Evolutionary conservation across 2,888 invertebrate species (phyloP).

Genomic region (Rhamnusium bicolor): DNA sequence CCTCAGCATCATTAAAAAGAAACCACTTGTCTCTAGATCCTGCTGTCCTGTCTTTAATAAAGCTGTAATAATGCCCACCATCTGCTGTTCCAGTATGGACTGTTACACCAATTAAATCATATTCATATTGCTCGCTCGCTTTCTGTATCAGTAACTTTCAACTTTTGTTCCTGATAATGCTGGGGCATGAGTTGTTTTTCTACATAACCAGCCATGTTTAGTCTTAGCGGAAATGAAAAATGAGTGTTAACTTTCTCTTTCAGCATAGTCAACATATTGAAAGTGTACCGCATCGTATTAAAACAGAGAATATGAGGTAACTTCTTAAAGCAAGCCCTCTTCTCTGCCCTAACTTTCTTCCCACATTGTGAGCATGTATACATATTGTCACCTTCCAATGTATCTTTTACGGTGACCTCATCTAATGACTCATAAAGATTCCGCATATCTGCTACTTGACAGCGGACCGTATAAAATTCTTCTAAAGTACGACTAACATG

Average conservation of each 20-base stretch:
- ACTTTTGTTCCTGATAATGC: conserved; percentile 84
- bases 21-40: conserved; percentile 90
- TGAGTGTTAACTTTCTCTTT: conserved; percentile 98
- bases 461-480: conserved; percentile 96
- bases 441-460: conserved; percentile 97
- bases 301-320: conserved; percentile 94
- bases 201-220: conserved; percentile 96
- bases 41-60: conserved; percentile 89
- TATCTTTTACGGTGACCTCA: conserved; percentile 98
- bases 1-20: conserved; percentile 93
- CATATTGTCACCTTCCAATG: conserved; percentile 97
- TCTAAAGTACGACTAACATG: conserved; percentile 95
- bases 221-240: conserved; percentile 93
- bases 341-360: conserved; percentile 95
- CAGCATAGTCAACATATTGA: conserved; percentile 97
- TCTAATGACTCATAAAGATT: conserved; percentile 95
- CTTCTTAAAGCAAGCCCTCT: conserved; percentile 88
- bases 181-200: conserved; percentile 94
- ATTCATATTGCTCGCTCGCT: conserved; percentile 84
- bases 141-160: conserved; percentile 70
- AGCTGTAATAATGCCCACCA: conserved; percentile 97
- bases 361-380: conserved; percentile 97
- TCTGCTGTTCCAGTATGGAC: conserved; percentile 99
- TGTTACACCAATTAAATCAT: conserved; percentile 84
- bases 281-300: conserved; percentile 97